Percentiles rank a stretch among this genome's conserved stretches.
phyloP scores from a whole-genome alignment of 2,113 vertebrate species.

The Thalassoma bifasciatum region DNA sequence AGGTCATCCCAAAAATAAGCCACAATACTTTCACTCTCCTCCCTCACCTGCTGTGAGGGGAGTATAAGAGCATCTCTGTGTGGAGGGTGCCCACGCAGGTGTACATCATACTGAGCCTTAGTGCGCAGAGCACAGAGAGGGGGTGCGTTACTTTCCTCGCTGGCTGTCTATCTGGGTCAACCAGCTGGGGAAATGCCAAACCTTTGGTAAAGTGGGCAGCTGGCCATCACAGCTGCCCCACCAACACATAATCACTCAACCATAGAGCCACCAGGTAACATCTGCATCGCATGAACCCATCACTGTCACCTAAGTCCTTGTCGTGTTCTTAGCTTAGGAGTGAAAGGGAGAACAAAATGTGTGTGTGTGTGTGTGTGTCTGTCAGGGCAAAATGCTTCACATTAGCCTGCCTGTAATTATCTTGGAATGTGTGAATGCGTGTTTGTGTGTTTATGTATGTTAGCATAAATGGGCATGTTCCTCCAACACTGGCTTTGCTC shows the following conservation, averaged over 20 bases:
- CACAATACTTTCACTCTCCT: not conserved
- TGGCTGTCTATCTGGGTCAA: conserved; percentile 70
- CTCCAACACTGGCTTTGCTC: conserved; percentile 14
- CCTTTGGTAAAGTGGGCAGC: conserved; percentile 60
- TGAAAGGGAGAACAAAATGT: not conserved
- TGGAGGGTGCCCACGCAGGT: conserved; percentile 32
- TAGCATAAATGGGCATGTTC: conserved; percentile 18
- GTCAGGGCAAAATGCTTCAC: conserved; percentile 12
- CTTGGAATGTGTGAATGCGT: conserved; percentile 21
- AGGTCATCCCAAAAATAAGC: conserved; percentile 51
- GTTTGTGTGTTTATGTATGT: conserved; percentile 27
- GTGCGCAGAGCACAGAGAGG: not conserved
- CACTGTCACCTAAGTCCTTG: conserved; percentile 54
- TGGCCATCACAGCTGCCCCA: conserved; percentile 72
- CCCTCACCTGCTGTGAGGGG: conserved; percentile 53
- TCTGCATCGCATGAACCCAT: conserved; percentile 50
- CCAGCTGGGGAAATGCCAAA: conserved; percentile 71
- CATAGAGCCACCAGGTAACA: conserved; percentile 63
- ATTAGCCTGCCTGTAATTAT: conserved; percentile 25
- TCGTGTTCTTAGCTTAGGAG: not conserved
- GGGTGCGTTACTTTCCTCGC: conserved; percentile 32
- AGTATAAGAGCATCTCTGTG: conserved; percentile 19
- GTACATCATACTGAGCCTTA: conserved; percentile 5
- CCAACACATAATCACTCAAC: conserved; percentile 17
- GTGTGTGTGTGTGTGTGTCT: not conserved